These are phyloP conservation scores for Nemotelus nigrinus DNA, from an alignment of 2,888 invertebrate species.

Conservation along the genomic window DNA sequence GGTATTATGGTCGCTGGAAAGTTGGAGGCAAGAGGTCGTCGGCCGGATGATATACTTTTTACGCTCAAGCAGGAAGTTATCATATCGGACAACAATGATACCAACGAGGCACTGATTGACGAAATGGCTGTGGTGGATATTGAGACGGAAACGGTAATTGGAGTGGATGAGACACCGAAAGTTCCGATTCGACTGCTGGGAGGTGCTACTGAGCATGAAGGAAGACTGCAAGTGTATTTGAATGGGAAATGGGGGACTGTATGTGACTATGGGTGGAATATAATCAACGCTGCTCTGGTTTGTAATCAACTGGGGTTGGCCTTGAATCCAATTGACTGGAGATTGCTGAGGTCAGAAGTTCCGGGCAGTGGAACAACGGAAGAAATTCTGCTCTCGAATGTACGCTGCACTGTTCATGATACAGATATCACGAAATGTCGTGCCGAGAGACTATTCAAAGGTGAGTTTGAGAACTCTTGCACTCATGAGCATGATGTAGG, in stretches of 20 bases:
- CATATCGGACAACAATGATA: constrained; percentile 72
- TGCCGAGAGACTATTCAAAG: constrained; percentile 72
- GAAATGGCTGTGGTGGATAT: constrained; percentile 65
- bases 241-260: constrained; percentile 96
- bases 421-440: constrained; percentile 88
- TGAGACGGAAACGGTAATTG: constrained; percentile 70
- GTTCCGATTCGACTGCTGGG: constrained; percentile 83
- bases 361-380: constrained; percentile 81
- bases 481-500: constrained; percentile 89
- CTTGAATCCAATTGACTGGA: constrained; percentile 92
- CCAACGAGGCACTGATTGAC: constrained; percentile 69
- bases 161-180: constrained; percentile 69
- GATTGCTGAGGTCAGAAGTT: constrained; percentile 82
- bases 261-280: constrained; percentile 96
- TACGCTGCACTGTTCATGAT: constrained; percentile 91
- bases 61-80: constrained; percentile 81
- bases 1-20: constrained; percentile 97
- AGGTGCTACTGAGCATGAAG: constrained; percentile 83
- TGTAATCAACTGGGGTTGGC: constrained; percentile 95
- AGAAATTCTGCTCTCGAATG: constrained; percentile 83
- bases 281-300: constrained; percentile 88
- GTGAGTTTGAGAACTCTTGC: constrained; percentile 89
- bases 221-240: constrained; percentile 85
- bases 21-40: constrained; percentile 82
- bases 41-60: constrained; percentile 81